These are phyloP conservation scores for Ploceus nigricollis DNA, from an alignment of 2,113 vertebrate species.

Conservation along the genomic window DNA sequence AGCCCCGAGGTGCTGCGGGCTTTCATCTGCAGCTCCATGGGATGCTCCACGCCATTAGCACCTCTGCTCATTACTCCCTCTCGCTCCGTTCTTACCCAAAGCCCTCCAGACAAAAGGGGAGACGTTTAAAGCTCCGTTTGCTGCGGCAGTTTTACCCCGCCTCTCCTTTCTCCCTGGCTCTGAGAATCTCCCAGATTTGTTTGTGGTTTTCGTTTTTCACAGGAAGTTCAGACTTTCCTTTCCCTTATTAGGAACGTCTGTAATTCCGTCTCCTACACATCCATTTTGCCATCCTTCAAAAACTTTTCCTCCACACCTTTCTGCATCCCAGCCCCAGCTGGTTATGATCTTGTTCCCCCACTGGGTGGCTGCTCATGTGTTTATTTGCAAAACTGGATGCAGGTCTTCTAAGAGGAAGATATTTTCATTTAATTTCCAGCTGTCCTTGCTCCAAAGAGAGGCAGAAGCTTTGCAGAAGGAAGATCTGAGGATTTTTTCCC, in stretches of 20 bases:
- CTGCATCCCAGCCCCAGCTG: neutral
- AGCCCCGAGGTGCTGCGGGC: conserved; percentile 16
- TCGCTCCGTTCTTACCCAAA: conserved; percentile 10
- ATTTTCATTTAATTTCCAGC: neutral
- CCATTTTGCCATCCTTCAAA: neutral
- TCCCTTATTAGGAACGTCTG: conserved; percentile 7
- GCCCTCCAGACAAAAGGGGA: conserved; percentile 43
- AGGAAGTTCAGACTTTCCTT: conserved; percentile 5
- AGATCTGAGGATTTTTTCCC: neutral
- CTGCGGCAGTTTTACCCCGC: neutral
- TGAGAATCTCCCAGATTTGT: conserved; percentile 27
- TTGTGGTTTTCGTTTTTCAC: conserved; percentile 21
- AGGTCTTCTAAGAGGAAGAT: neutral
- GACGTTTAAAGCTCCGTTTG: neutral
- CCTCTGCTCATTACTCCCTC: conserved; percentile 8
- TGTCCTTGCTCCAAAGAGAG: neutral
- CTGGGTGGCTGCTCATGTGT: conserved; percentile 28
- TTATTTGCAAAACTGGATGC: conserved; percentile 25
- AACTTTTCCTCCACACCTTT: neutral
- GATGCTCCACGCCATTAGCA: conserved; percentile 43
- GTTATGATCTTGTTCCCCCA: neutral
- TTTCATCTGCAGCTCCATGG: conserved; percentile 31
- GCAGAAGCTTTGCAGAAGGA: neutral
- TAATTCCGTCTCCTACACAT: neutral
- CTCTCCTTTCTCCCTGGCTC: neutral